A percentile compares a stretch with the other conserved stretches of the same genome.
These are phyloP conservation scores for Sebastes steindachneri DNA, from an alignment of 2,797 vertebrate species.

Conservation along the genomic window DNA sequence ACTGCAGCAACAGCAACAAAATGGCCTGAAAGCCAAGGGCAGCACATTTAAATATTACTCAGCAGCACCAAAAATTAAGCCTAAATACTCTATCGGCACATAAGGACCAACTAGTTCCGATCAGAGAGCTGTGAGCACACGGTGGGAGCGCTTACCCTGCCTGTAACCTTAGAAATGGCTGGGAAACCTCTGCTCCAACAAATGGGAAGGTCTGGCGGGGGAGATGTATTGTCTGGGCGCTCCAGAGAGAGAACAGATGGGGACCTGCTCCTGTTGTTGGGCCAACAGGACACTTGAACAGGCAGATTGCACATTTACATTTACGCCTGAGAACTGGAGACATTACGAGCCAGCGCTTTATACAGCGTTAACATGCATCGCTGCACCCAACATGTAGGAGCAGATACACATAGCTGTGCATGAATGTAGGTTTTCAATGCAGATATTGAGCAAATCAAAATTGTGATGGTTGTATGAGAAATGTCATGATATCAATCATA, in stretches of 20 bases:
- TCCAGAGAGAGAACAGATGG: conserved; percentile 91
- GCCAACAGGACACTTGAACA: conserved; percentile 87
- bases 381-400: conserved; percentile 20
- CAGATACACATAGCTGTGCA: not conserved
- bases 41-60: conserved; percentile 70
- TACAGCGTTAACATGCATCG: conserved; percentile 19
- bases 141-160: conserved; percentile 54
- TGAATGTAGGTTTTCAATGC: conserved; percentile 2
- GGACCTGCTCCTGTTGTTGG: conserved; percentile 89
- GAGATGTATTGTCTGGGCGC: conserved; percentile 82
- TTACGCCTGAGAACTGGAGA: conserved; percentile 85
- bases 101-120: conserved; percentile 42
- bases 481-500: conserved; percentile 21
- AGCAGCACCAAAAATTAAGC: conserved; percentile 30
- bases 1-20: conserved; percentile 67
- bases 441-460: conserved; percentile 12
- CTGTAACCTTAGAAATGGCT: conserved; percentile 65
- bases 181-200: conserved; percentile 62
- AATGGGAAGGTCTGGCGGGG: conserved; percentile 63
- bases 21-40: conserved; percentile 47
- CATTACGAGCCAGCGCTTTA: conserved; percentile 46
- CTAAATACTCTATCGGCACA: conserved; percentile 40
- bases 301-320: conserved; percentile 93
- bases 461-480: conserved; percentile 8
- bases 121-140: conserved; percentile 60